Evolutionary conservation across 1,140 invertebrate genomes (phyloP).

Genomic region (Dinothrombium tinctorium): DNA sequence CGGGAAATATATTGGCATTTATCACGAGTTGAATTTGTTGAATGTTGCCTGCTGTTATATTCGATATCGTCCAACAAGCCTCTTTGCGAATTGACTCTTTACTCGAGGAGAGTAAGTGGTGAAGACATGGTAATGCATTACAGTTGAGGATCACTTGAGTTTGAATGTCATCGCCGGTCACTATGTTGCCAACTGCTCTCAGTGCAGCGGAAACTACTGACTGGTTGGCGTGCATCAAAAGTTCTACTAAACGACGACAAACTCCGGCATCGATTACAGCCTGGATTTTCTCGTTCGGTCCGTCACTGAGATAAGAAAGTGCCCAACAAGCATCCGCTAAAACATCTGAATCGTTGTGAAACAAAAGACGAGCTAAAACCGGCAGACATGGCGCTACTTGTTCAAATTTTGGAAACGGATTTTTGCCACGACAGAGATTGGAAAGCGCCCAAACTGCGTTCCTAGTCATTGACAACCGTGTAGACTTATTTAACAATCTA

Average conservation of each 20-base stretch:
- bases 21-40: slow-evolving; percentile 84
- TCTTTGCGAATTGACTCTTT: slow-evolving; percentile 82
- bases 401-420: slow-evolving; percentile 74
- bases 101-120: slow-evolving; percentile 45
- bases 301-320: slow-evolving; percentile 76
- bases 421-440: slow-evolving; percentile 88
- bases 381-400: slow-evolving; percentile 45
- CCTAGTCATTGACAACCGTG: slow-evolving; percentile 64
- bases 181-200: slow-evolving; percentile 87
- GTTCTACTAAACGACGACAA: slow-evolving; percentile 71
- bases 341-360: slow-evolving; percentile 71
- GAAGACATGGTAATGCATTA: slow-evolving; percentile 57
- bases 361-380: slow-evolving; percentile 58
- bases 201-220: slow-evolving; percentile 85
- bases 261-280: slow-evolving; percentile 90
- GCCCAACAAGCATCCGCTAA: slow-evolving; percentile 89
- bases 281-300: slow-evolving; percentile 94
- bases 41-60: slow-evolving; percentile 87
- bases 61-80: slow-evolving; percentile 93
- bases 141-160: slow-evolving; percentile 85
- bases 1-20: slow-evolving; percentile 80
- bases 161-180: slow-evolving; percentile 89
- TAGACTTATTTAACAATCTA: slow-evolving; percentile 55
- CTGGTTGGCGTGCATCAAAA: slow-evolving; percentile 67
- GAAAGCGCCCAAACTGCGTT: slow-evolving; percentile 96